Evolutionary conservation across 2,888 invertebrate genomes (phyloP), one percentile per base, ranked within the genome.

Genomic region (Anticlea derivata): DNA sequence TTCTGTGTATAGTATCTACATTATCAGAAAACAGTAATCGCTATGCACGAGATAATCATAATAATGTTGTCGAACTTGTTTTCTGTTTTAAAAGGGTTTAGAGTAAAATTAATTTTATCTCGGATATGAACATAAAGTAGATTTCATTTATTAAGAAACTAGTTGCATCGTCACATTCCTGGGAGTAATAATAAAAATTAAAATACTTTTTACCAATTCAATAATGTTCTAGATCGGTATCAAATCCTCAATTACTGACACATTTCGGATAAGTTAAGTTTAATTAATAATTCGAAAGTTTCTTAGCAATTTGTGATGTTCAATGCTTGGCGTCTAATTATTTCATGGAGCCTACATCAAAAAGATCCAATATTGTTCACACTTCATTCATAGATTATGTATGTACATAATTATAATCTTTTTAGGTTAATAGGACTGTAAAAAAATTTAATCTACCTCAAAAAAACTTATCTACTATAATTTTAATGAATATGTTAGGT

Each of bases 361-460:
- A 68, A 75, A 78, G 80, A 84, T 82, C 77, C 78, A 80, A 79
- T 80, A 77, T 76, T 77, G 74, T 80, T 84, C 78, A 83, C 80
- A 81, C 81, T 86, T 83, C 74, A 73, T 81, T 77, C 68, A 74
- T 80, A 76, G 74, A 65, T 63, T 55, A 53, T 57, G 74, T 83
- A 77, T 86, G 85, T 90, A 89, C 85, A 86, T 89, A 87, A 78
- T 86, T 86, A 78, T 86, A 86, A 86, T 86, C 76, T 76, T 78
- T 72, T 78, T 90, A 90, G 86, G 86, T 80, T 89, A 90, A 87
- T 90, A 90, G 90, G 88, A 86, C 80, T 89, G 83, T 90, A 88
- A 89, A 89, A 44, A 88, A 89, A 86, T 80, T 86, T 83, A 82
- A 90, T 89, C 90, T 90, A 90, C 90, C 90, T 90, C 90, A 90